These are phyloP conservation scores for Helobdella robusta DNA, from an alignment of 2,888 invertebrate species.

Conservation along the genomic window DNA sequence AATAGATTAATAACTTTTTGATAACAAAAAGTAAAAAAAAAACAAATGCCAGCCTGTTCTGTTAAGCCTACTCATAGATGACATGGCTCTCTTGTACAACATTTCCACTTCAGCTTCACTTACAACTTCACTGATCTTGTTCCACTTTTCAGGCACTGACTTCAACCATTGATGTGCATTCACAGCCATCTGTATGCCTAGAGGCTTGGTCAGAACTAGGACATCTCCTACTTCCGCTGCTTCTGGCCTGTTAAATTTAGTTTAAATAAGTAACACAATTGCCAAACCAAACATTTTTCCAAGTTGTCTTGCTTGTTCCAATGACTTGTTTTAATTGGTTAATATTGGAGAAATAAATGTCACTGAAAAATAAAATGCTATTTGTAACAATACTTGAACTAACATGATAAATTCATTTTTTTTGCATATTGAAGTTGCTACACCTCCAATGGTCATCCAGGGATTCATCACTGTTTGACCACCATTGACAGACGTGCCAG, in stretches of 20 bases:
- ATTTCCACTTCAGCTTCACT: constrained; percentile 62
- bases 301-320: too few relatives aligned
- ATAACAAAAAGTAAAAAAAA: not conserved
- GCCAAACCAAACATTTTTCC: too few relatives aligned
- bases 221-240: constrained; percentile 68
- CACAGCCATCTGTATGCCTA: constrained; percentile 69
- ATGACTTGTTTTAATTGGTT: too few relatives aligned
- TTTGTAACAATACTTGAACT: not conserved
- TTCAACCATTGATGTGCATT: constrained; percentile 69
- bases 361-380: too few relatives aligned
- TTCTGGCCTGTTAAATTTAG: too few relatives aligned
- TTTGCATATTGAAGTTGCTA: constrained; percentile 54
- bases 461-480: constrained; percentile 67
- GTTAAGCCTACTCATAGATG: constrained; percentile 70
- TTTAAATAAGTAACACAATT: too few relatives aligned
- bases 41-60: constrained; percentile 55
- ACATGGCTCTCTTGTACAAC: constrained; percentile 63
- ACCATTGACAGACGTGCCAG: constrained; percentile 59
- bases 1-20: too few relatives aligned
- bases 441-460: constrained; percentile 74
- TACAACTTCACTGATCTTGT: constrained; percentile 60
- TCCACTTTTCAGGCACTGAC: constrained; percentile 62
- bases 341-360: too few relatives aligned
- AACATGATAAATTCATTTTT: constrained; percentile 70
- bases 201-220: constrained; percentile 68